A percentile compares a stretch with the other conserved stretches of the same genome.
phyloP scores from a whole-genome alignment of 2,113 vertebrate genomes.

The Turnix velox region DNA sequence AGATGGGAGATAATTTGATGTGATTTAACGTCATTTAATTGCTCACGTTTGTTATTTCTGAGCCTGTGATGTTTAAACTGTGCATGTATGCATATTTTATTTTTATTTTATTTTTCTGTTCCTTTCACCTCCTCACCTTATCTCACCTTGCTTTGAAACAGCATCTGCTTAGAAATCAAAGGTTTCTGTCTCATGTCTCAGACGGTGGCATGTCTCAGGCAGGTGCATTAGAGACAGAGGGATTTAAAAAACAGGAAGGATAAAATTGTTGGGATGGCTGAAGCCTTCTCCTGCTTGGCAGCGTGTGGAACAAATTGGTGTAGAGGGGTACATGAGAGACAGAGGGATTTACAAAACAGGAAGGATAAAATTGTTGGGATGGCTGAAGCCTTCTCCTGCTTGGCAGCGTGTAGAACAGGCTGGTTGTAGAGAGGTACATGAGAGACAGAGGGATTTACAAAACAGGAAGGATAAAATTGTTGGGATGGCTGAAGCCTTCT shows the following conservation, averaged over 20 bases:
- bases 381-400: neutral
- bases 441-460: neutral
- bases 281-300: neutral
- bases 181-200: neutral
- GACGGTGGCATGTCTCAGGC: neutral
- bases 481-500: neutral
- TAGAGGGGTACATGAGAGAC: neutral
- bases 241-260: neutral
- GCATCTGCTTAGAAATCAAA: conserved; percentile 13
- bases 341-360: neutral
- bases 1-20: neutral
- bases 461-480: neutral
- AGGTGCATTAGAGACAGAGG: neutral
- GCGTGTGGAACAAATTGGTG: no score
- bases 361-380: neutral
- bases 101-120: no score
- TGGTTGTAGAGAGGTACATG: neutral
- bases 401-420: neutral
- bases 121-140: neutral
- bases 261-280: neutral
- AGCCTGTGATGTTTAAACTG: neutral
- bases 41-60: neutral
- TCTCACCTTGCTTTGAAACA: neutral
- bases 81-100: neutral
- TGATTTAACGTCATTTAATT: neutral